These are phyloP conservation scores for Ormia ochracea DNA, from an alignment of 2,888 invertebrate genomes.

Conservation along the genomic window DNA sequence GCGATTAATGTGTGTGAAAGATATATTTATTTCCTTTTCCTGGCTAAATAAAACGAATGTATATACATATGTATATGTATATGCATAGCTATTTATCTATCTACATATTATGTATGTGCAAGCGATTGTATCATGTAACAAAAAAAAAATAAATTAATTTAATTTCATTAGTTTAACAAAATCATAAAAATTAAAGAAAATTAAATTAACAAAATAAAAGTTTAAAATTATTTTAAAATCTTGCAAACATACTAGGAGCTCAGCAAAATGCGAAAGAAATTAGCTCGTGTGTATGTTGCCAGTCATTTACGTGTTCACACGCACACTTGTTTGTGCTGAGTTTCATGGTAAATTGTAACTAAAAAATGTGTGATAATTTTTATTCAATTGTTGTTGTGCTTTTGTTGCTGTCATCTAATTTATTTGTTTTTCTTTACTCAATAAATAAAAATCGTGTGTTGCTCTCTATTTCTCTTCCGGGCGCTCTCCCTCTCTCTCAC, in stretches of 20 bases:
- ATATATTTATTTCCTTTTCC: constrained; percentile 49
- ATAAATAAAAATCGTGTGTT: constrained; percentile 4
- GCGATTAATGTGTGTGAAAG: background rate
- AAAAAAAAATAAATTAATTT: background rate
- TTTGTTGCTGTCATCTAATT: constrained; percentile 17
- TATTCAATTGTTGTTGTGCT: constrained; percentile 9
- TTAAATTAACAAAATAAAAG: constrained; percentile 24
- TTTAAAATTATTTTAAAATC: constrained; percentile 45
- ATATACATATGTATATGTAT: too few species aligned
- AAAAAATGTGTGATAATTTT: constrained; percentile 54
- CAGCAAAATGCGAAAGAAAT: constrained; percentile 48
- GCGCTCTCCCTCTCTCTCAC: background rate
- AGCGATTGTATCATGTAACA: background rate
- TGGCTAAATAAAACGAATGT: constrained; percentile 7
- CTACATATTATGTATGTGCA: too few species aligned
- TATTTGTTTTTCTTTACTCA: constrained; percentile 31
- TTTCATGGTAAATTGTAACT: constrained; percentile 12
- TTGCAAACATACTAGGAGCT: constrained; percentile 39
- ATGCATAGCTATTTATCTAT: too few species aligned
- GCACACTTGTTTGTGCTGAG: background rate
- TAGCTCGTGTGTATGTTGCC: background rate
- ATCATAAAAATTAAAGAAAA: background rate
- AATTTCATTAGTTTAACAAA: too few species aligned
- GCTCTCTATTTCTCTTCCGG: background rate
- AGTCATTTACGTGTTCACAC: background rate